Base-by-base conservation (phyloP, 1,140 invertebrate genomes). In the Rhopalosiphum maidis region DNA sequence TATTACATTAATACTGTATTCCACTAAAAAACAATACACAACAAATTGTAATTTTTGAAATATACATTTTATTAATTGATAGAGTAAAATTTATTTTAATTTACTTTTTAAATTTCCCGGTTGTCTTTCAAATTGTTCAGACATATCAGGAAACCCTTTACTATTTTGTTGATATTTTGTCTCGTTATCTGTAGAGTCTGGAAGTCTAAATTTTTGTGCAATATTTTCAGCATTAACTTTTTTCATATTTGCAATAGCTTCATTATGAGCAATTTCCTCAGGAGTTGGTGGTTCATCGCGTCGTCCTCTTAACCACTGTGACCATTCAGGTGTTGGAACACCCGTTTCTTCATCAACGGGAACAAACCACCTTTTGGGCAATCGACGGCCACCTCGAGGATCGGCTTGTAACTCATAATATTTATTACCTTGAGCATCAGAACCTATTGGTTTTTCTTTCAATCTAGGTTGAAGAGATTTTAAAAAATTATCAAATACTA, bases 371-470 rank as follows among this genome's bases (percentile, higher is more conserved):
- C 98, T 95, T 2, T 96, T 96, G 1, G 96, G 94, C 94, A 96
- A 97, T 85, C 96, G 95, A 94, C 96, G 96, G 0, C 96, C 96
- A 68, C 95, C 95, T 41, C 95, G 95, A 5, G 96, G 95, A 95
- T 96, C 95, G 85, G 96, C 95, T 35, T 96, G 96, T 93, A 97
- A 97, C 95, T 98, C 97, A 95, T 96, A 98, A 95, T 98, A 98
- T 94, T 97, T 96, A 94, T 98, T 98, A 2, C 98, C 97, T 94
- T 97, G 96, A 94, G 97, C 96, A 95, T 98, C 98, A 86, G 35
- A 25, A 2, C 91, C 91, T 18, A 93, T 22, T 37, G 91, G 48
- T n/a, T 41, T 86, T 85, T 93, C 91, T 30, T 41, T 55, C 7
- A 35, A 9, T 55, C 43, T 93, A 8, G 94, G 94, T 90, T 91